Conservation (phyloP, 1,140 invertebrate genomes). For the Schlechtendalia chinensis region DNA sequence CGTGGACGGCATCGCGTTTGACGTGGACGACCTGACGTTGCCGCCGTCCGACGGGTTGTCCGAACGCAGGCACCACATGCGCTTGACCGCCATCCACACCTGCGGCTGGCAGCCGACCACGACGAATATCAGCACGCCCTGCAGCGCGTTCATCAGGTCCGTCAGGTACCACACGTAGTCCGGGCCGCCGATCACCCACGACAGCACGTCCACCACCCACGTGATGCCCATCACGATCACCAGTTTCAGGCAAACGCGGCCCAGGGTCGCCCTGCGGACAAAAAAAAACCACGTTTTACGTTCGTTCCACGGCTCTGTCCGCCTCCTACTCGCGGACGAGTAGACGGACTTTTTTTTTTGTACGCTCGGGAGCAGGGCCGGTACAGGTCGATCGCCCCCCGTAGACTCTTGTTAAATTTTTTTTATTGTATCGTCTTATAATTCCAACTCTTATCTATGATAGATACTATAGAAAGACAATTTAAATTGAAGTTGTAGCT, state of each 20-base stretch:
- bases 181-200: conserved; percentile 71
- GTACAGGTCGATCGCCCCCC: no score
- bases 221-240: conserved; percentile 83
- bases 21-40: conserved; percentile 64
- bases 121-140: conserved; percentile 85
- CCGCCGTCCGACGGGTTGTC: conserved; percentile 54
- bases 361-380: no score
- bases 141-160: conserved; percentile 77
- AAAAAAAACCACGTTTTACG: no score
- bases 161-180: conserved; percentile 66
- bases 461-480: no score
- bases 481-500: no score
- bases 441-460: no score
- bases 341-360: no score
- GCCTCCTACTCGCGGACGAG: no score
- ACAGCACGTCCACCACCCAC: conserved; percentile 79
- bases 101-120: conserved; percentile 83
- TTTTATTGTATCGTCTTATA: no score
- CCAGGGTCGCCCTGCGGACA: conserved; percentile 66
- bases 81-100: conserved; percentile 67
- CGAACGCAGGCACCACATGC: conserved; percentile 62
- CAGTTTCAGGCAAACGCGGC: conserved; percentile 76
- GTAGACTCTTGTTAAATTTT: no score
- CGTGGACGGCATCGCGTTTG: conserved; percentile 74
- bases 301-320: no score